Base-by-base conservation (phyloP, 2,797 vertebrate species). In the Melopsittacus undulatus region DNA sequence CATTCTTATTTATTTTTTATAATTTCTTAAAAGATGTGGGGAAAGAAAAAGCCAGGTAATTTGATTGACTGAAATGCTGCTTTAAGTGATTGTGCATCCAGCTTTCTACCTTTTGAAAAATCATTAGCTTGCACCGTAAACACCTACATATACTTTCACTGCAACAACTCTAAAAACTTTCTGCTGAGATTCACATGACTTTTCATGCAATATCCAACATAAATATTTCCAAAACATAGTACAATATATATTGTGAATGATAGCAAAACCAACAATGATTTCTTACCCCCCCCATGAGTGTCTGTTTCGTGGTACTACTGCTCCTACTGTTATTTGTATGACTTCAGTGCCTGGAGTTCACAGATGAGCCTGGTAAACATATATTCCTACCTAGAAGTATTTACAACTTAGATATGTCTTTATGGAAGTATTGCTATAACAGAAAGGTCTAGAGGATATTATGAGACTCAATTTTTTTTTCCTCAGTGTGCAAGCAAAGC, bases 51-150 rank as follows among this genome's bases (percentile, higher is more conserved):
- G 14, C 22, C 56, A 24, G 22, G 40, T 67, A 42, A 81, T 88
- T 73, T 61, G 34, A 81, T 54, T 74, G 69, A 78, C n/a, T 51
- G 40, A 89, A 89, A 76, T 84, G 59, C 48, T 76, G 27, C 29
- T 87, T 69, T 49, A 83, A 86, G 38, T 56, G 66, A 49, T 18
- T 61, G 42, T 38, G 14, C 30, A 10, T 72, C 34, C 20, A 70
- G 61, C 20, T 11, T 61, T 80, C 36, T 67, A 32, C 45, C 83
- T 90, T 62, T 64, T 76, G 30, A 93, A 67, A 84, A 94, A 63
- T 69, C 38, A 32, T 63, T 77, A 23, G 59, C 43, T 90, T 86
- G 42, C 73, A 62, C 42, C 52, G 14, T 61, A 75, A 90, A 88
- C 45, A 75, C 38, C 62, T 61, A 27, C n/a, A 23, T 34, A 3